phyloP scores from a whole-genome alignment of 1,140 invertebrate genomes.

The Pteromalus puparum region DNA sequence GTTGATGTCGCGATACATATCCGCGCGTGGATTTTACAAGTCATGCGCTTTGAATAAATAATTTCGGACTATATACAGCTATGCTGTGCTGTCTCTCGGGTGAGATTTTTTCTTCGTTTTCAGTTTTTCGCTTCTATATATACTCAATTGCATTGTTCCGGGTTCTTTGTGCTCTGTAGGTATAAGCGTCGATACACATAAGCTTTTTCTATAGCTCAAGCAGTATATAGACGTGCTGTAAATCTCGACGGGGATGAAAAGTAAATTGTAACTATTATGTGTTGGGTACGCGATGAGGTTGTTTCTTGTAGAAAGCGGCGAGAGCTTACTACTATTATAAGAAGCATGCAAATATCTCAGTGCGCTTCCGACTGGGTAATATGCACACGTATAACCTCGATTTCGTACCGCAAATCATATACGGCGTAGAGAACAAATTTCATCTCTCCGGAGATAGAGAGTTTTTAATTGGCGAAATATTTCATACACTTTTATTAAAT shows the following conservation, averaged over 20 bases:
- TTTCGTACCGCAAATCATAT: background rate
- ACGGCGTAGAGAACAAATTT: no score
- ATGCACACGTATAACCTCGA: conserved; percentile 13
- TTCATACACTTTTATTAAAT: background rate
- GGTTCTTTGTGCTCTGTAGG: background rate
- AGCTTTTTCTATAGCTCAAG: no score
- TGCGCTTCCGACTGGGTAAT: no score
- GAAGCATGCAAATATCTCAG: background rate
- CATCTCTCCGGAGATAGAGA: no score
- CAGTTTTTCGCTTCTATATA: background rate
- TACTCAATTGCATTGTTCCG: conserved; percentile 9
- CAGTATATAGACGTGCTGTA: background rate
- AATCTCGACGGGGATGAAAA: background rate
- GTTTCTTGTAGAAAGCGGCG: background rate
- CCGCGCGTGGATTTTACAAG: conserved; percentile 23
- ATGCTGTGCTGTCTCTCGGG: background rate
- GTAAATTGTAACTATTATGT: background rate
- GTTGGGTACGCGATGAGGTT: no score
- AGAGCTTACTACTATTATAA: no score
- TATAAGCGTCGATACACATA: no score
- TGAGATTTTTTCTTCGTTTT: background rate
- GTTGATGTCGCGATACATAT: conserved; percentile 18
- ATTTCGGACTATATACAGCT: conserved; percentile 28
- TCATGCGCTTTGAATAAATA: conserved; percentile 38
- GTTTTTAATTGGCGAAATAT: no score